Evolutionary conservation across 2,888 invertebrate species (phyloP), one percentile per base, ranked within the genome.

Genomic region (Salpingus planirostris): DNA sequence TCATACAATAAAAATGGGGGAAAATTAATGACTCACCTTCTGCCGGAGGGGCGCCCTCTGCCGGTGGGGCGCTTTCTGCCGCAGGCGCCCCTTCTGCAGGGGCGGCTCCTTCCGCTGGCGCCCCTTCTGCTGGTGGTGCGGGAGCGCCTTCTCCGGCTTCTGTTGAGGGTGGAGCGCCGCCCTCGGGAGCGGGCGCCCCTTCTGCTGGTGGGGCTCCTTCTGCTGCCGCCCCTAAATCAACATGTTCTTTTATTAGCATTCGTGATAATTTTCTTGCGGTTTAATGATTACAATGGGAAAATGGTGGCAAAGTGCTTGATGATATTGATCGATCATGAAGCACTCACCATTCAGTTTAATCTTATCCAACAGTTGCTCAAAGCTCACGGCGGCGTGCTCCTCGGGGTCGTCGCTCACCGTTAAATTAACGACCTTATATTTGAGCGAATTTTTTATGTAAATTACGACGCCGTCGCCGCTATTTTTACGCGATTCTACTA

Each of bases 361-460:
- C 43, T 50, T 52, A 11, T 49, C 52, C 31, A 56, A 38, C 10
- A 56, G 42, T 31, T 52, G 45, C 18, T 55, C 52, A 30, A 56
- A 52, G 24, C 46, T 52, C n/a, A 51, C 34, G n/a, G n/a, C n/a
- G n/a, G n/a, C n/a, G 15, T 46, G 46, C n/a, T 38, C 43, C 15
- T 56, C 54, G 0, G 52, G 46, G 38, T 46, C 47, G 7, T 44
- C 48, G 3, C 29, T 10, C n/a, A n/a, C n/a, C 10, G 52, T 48
- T 13, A 56, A 40, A 44, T 56, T 53, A 22, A 56, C 54, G 22
- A 56, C 52, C 40, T 56, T 56, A 36, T 52, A 56, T 45, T 51
- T 55, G 24, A 56, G 37, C n/a, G 54, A 52, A 38, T 54, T 53
- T 48, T 56, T 56, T 22, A 56, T 52, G 40, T 56, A 56, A 33